Conservation (phyloP, 1,140 invertebrate species). For the Colletes gigas region DNA sequence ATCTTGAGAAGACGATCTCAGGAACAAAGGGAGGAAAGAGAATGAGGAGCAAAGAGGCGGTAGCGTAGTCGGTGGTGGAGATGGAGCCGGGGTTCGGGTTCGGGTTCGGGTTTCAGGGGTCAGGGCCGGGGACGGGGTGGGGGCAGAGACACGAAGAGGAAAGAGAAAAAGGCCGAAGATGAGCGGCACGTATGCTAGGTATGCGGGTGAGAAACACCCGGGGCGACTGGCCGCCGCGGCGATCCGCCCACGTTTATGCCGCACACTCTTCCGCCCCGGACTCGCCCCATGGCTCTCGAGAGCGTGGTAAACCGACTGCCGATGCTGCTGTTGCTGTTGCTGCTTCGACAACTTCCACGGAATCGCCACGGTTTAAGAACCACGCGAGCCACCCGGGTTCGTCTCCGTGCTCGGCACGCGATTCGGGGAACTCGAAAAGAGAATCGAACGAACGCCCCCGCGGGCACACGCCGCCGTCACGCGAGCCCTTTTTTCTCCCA, state of each 20-base stretch:
- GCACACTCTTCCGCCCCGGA: constrained; percentile 56
- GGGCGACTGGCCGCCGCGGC: constrained; percentile 53
- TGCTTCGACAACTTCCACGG: no score
- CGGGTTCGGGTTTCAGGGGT: not conserved
- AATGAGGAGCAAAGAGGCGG: not conserved
- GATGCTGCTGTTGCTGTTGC: not conserved
- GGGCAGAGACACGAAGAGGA: constrained; percentile 3
- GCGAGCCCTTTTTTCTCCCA: constrained; percentile 57
- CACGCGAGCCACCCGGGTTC: constrained; percentile 32
- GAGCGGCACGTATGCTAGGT: constrained; percentile 68
- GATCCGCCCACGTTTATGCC: constrained; percentile 77
- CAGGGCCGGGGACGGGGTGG: not conserved
- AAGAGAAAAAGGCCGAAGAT: constrained; percentile 35
- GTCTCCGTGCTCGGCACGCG: constrained; percentile 67
- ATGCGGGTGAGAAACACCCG: constrained; percentile 78
- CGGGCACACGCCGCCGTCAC: constrained; percentile 78
- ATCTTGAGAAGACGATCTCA: constrained; percentile 33
- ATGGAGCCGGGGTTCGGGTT: not conserved
- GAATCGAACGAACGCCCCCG: constrained; percentile 71
- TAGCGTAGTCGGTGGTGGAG: no score
- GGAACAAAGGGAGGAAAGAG: constrained; percentile 12
- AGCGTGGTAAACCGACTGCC: constrained; percentile 27
- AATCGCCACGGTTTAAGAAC: constrained; percentile 9
- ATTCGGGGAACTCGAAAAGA: constrained; percentile 51
- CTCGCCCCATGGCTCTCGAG: not conserved